Conservation (phyloP, 2,888 invertebrate genomes). For the Diarsia brunnea region DNA sequence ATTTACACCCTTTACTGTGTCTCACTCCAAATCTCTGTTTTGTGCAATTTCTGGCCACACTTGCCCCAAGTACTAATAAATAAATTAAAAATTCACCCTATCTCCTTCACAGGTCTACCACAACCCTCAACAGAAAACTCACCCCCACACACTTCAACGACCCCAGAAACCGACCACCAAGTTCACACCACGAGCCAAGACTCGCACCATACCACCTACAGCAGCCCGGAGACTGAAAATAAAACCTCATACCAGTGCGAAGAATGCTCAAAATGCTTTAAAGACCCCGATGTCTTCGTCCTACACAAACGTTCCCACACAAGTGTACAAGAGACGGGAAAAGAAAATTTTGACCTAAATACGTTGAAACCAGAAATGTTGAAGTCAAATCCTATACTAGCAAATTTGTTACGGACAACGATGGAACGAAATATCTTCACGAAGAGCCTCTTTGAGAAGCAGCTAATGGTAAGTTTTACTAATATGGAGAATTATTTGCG, state of each 20-base stretch:
- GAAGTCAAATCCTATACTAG: slow-evolving; percentile 84
- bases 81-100: background rate
- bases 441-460: slow-evolving; percentile 76
- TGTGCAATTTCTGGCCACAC: no score
- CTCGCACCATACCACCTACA: slow-evolving; percentile 35
- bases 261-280: slow-evolving; percentile 86
- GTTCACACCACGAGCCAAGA: slow-evolving; percentile 1
- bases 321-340: slow-evolving; percentile 65
- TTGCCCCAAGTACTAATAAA: no score
- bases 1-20: no score
- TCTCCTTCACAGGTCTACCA: slow-evolving; percentile 5
- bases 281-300: slow-evolving; percentile 85
- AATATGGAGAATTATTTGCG: slow-evolving; percentile 83
- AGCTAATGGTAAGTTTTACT: slow-evolving; percentile 80
- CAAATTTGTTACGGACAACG: slow-evolving; percentile 78
- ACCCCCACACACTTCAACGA: slow-evolving; percentile 16
- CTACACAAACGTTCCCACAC: slow-evolving; percentile 81
- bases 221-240: slow-evolving; percentile 36
- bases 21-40: no score
- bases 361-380: slow-evolving; percentile 75
- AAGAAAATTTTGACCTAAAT: slow-evolving; percentile 78
- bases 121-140: slow-evolving; percentile 30
- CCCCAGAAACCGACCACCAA: slow-evolving; percentile 9
- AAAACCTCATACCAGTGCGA: slow-evolving; percentile 77
- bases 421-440: slow-evolving; percentile 71